Evolutionary conservation across 2,888 invertebrate species (phyloP), one percentile per base, ranked within the genome.

Genomic region (Noctua fimbriata): DNA sequence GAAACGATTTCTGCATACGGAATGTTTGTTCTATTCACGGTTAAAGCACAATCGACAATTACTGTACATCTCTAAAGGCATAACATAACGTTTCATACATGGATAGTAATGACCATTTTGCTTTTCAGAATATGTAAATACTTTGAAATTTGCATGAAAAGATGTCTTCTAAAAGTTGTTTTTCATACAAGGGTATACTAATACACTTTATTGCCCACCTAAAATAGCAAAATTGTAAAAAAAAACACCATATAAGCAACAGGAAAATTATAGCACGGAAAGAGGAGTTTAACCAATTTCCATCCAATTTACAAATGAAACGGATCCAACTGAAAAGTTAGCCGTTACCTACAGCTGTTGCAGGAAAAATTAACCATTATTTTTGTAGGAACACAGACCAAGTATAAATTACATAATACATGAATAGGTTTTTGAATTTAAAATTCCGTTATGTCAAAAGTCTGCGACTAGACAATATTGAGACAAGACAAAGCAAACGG

Each of bases 1-100:
- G 73, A 74, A 80, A 88, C 78, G 74, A 79, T 79, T 76, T 76
- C 55, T 85, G 81, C 79, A 81, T 82, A 78, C 74, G 24, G 75
- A 87, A 76, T 82, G 63, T 78, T 55, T 72, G 49, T 75, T 70
- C n/a, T 85, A 69, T 81, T 78, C 70, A 75, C 67, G 75, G 55
- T 80, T 77, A n/a, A 73, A 83, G 36, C 58, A 70, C 24, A 44
- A 69, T 49, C 24, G 47, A 63, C 47, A 69, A 83, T 77, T 60
- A 69, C 16, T 58, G 47, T 58, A 71, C n/a, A 32, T 79, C 14
- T 58, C 7, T 78, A 60, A 32, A 66, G 10, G 18, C 44, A 44
- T 44, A 41, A 41, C 36, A 44, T 47, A 69, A 65, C 41, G 18
- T 63, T 69, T 47, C 36, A 69, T 69, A n/a, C 24, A 55, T 58